Base-by-base conservation (phyloP, 2,888 invertebrate genomes). In the Ochropleura leucogaster region DNA sequence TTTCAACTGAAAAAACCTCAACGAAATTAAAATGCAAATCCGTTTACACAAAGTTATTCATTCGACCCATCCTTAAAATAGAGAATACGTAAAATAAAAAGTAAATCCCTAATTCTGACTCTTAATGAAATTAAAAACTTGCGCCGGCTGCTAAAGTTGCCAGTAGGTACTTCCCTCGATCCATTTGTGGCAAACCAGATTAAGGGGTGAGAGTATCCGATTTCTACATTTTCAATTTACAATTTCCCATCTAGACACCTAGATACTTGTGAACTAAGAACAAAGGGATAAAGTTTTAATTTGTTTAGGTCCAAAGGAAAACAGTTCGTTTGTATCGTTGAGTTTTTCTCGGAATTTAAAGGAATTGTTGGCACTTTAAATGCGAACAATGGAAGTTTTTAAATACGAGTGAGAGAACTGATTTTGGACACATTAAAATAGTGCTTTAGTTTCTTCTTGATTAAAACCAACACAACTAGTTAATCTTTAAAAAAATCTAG, bases 61-160 rank as follows among this genome's bases (percentile, higher is more conserved):
- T 89, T 90, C 87, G 82, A 89, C 89, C 87, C 86, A 84, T 84
- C 73, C 68, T 40, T 88, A 89, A 90, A 89, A 89, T 64, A 89
- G 88, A 89, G 88, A 91, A 90, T 88, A 88, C 85, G 89, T 88
- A 88, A 88, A 63, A 74, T 74, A 74, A 75, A 90, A 90, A 90
- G 89, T 88, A 86, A 87, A 87, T 85, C 86, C 85, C 90, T 92
- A 90, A 90, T 91, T 89, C 89, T 85, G 87, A 88, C 88, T 89
- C 83, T 88, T 89, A 94, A 94, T 92, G 88, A 92, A 94, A 93
- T 94, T 93, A 83, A 93, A 93, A 93, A 92, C 92, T 93, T 92
- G 88, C 85, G 81, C 86, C 77, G 81, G 87, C 83, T 89, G 89
- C 44, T 87, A 88, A 89, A 90, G 90, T 90, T 91, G 87, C 85